Conservation (phyloP, 2,888 invertebrate species). For the Arrhopalites spinosus region DNA sequence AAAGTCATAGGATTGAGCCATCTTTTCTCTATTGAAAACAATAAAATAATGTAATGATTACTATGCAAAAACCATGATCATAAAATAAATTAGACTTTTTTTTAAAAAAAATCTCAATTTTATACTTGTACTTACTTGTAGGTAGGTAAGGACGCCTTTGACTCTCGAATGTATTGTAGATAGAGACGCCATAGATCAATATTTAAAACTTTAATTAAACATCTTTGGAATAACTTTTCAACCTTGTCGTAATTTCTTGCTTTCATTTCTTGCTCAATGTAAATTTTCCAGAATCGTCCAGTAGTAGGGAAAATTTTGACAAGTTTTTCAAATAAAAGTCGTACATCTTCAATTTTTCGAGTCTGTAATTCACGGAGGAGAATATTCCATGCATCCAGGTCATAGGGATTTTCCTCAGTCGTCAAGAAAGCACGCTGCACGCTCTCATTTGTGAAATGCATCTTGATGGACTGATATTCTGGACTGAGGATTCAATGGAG, state of each 20-base stretch:
- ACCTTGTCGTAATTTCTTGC: slow-evolving; percentile 96
- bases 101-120: not conserved
- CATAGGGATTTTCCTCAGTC: slow-evolving; percentile 86
- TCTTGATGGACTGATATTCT: too few relatives aligned
- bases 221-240: slow-evolving; percentile 98
- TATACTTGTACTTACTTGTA: slow-evolving; percentile 76
- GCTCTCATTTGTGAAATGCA: slow-evolving; percentile 65
- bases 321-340: slow-evolving; percentile 91
- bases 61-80: not conserved
- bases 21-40: slow-evolving; percentile 81
- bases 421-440: slow-evolving; percentile 80
- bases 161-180: slow-evolving; percentile 96
- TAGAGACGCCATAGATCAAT: slow-evolving; percentile 99
- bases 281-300: slow-evolving; percentile 98
- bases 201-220: slow-evolving; percentile 96
- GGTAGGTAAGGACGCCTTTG: slow-evolving; percentile 87
- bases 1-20: slow-evolving; percentile 99
- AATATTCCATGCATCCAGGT: slow-evolving; percentile 97
- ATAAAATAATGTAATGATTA: slow-evolving; percentile 14
- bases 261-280: slow-evolving; percentile 98
- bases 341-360: slow-evolving; percentile 83
- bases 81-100: not conserved
- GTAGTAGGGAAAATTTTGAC: slow-evolving; percentile 93
- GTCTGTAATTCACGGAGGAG: slow-evolving; percentile 91
- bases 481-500: slow-evolving; percentile 18